Conservation (phyloP, 37 sponge, comb jelly and placozoan genomes). For the Crambe crambe region DNA sequence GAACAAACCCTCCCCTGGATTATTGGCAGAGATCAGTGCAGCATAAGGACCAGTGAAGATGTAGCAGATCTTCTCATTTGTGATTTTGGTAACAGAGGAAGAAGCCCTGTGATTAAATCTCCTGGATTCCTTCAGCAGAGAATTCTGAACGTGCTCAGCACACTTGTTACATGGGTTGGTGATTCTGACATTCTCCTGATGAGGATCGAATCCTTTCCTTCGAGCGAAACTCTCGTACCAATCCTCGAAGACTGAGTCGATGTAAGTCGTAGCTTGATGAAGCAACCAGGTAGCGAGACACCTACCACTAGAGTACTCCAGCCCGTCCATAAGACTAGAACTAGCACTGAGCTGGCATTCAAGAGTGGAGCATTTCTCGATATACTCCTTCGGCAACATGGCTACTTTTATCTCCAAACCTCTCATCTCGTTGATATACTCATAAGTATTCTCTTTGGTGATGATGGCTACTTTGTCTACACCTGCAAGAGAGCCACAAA, state of each 20-base stretch:
- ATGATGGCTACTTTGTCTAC: slow-evolving; percentile 23
- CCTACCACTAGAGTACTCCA: neutral
- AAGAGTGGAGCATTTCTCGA: slow-evolving; percentile 2
- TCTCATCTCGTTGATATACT: slow-evolving; percentile 5
- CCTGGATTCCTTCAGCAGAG: neutral
- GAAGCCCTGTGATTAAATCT: neutral
- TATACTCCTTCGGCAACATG: slow-evolving; percentile 33
- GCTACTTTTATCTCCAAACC: slow-evolving; percentile 60
- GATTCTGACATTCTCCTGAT: neutral
- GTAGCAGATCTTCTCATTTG: slow-evolving; percentile 22
- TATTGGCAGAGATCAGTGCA: neutral
- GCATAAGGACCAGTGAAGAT: slow-evolving; percentile 49
- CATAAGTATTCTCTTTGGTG: neutral
- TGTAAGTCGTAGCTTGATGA: slow-evolving; percentile 49
- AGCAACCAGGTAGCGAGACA: slow-evolving; percentile 81
- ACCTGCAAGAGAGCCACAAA: slow-evolving; percentile 21
- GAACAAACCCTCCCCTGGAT: slow-evolving; percentile 1
- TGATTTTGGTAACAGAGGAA: neutral
- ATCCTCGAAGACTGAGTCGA: slow-evolving; percentile 81
- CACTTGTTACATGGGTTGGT: slow-evolving; percentile 56
- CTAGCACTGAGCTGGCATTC: neutral
- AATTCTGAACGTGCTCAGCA: neutral
- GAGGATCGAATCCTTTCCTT: slow-evolving; percentile 29
- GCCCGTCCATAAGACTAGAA: neutral
- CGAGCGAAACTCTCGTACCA: slow-evolving; percentile 84